Conservation (phyloP, 2,113 vertebrate genomes). For the Mesitornis unicolor region DNA sequence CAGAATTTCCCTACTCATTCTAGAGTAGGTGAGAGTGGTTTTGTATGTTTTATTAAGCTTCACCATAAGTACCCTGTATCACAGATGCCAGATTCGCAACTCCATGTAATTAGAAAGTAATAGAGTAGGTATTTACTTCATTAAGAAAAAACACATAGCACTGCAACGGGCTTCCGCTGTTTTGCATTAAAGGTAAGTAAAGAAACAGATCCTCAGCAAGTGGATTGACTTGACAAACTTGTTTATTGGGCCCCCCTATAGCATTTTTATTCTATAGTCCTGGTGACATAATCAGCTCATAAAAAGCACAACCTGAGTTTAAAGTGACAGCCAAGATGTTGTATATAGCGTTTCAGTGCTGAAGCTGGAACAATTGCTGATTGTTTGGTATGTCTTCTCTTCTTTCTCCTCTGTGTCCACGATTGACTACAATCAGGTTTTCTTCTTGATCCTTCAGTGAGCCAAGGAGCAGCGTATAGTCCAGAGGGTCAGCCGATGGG, state of each 20-base stretch:
- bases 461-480: slow-evolving; percentile 99
- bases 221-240: slow-evolving; percentile 24
- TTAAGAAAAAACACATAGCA: slow-evolving; percentile 22
- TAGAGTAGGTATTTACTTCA: slow-evolving; percentile 10
- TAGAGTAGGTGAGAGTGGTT: background rate
- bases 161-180: background rate
- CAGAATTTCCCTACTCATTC: background rate
- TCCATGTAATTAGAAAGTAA: slow-evolving; percentile 8
- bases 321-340: slow-evolving; percentile 71
- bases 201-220: slow-evolving; percentile 35
- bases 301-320: slow-evolving; percentile 52
- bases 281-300: slow-evolving; percentile 55
- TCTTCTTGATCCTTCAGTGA: slow-evolving; percentile 99
- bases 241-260: slow-evolving; percentile 46
- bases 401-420: slow-evolving; percentile 95
- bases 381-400: slow-evolving; percentile 98
- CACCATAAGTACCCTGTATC: background rate
- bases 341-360: slow-evolving; percentile 85
- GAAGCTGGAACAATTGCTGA: slow-evolving; percentile 95
- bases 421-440: slow-evolving; percentile 99
- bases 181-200: slow-evolving; percentile 60
- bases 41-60: background rate
- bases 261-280: slow-evolving; percentile 65
- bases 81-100: background rate
- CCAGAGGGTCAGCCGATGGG: slow-evolving; percentile 99